Evolutionary conservation across 2,113 vertebrate genomes (phyloP), one percentile per base, ranked within the genome.

Genomic region (Nibea coibor): DNA sequence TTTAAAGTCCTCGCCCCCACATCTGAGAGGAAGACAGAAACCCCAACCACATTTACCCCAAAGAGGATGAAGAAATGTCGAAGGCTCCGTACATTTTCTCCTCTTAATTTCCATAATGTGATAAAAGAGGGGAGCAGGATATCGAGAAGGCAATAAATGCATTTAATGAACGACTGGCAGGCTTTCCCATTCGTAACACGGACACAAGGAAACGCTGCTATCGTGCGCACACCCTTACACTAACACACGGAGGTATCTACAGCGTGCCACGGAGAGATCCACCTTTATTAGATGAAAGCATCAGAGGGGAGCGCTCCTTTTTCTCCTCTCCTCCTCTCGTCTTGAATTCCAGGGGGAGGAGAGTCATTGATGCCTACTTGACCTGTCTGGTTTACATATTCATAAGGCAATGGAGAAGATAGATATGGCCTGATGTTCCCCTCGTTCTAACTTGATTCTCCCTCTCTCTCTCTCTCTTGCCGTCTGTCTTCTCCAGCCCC

Each of bases 41-140:
- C 43, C 68, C 50, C 42, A 73, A 67, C 45, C 77, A 24, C 63
- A 82, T 75, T 64, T 3, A 16, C 53, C 53, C 54, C 62, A 2
- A 78, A 78, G 72, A 57, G 19, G 22, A 72, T 4, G 20, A 80
- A n/a, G 42, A 74, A 68, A 78, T 31, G 59, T 65, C 28, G 31
- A 70, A 65, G 74, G 42, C 63, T 82, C 24, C 43, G 24, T 63
- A 28, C 31, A 66, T 69, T 53, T 72, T n/a, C 61, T 75, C 69
- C 47, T 70, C 69, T 65, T 57, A 81, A 93, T 96, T 95, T 94
- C 87, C 91, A 93, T 95, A 93, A 94, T 95, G 92, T 92, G 90
- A 79, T 80, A 70, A 87, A 93, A 86, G 89, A 83, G 78, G 82
- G 93, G 90, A 70, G 67, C 90, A 86, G 87, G 82, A 87, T 92